These are phyloP conservation scores for Microchrysa polita DNA, from an alignment of 2,888 invertebrate genomes.

Conservation along the genomic window DNA sequence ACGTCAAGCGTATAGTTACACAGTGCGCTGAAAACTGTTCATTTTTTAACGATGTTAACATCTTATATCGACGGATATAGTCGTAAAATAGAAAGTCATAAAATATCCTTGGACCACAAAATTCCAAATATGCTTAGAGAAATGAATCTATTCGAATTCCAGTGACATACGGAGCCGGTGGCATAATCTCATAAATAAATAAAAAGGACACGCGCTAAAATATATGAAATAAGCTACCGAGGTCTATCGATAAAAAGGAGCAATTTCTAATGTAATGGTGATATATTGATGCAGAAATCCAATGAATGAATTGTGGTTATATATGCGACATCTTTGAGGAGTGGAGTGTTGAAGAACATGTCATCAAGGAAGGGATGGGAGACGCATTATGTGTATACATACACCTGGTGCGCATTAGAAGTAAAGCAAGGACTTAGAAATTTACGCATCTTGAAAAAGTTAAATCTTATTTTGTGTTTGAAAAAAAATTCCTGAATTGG, in stretches of 20 bases:
- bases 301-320: conserved; percentile 38
- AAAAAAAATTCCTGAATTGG: too few relatives aligned
- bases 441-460: too few relatives aligned
- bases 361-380: too few relatives aligned
- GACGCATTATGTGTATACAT: too few relatives aligned
- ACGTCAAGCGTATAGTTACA: conserved; percentile 20
- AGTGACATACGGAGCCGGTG: conserved; percentile 1
- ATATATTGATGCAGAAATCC: conserved; percentile 38
- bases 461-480: too few relatives aligned
- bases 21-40: conserved; percentile 38
- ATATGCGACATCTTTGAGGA: conserved; percentile 18
- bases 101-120: conserved; percentile 31
- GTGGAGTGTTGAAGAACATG: too few relatives aligned
- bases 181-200: conserved; percentile 44
- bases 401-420: too few relatives aligned
- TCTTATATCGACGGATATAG: conserved; percentile 35
- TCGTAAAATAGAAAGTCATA: conserved; percentile 45
- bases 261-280: conserved; percentile 16
- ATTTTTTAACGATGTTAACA: conserved; percentile 43
- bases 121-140: not conserved
- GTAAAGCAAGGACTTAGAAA: too few relatives aligned
- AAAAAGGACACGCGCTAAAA: conserved; percentile 34
- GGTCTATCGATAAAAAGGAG: not conserved
- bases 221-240: conserved; percentile 26
- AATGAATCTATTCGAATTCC: not conserved